Conservation (phyloP, 2,888 invertebrate species). For the Uloborus plumipes region DNA sequence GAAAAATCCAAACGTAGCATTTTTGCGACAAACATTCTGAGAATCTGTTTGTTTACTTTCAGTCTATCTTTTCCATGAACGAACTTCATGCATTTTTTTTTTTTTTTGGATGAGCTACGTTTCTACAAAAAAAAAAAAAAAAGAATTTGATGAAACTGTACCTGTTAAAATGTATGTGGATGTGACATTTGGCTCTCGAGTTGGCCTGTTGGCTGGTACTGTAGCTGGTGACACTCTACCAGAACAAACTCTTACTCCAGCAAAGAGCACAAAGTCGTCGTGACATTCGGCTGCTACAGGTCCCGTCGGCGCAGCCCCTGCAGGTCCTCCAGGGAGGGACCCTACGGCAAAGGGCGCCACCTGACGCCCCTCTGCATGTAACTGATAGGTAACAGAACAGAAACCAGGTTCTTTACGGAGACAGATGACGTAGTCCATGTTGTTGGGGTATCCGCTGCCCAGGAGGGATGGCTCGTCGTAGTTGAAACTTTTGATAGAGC, state of each 20-base stretch:
- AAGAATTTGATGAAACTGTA: slow-evolving; percentile 16
- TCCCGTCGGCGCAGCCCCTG: slow-evolving; percentile 23
- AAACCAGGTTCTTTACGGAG: slow-evolving; percentile 67
- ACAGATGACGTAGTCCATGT: slow-evolving; percentile 67
- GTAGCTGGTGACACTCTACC: slow-evolving; percentile 31
- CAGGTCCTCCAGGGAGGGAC: slow-evolving; percentile 50
- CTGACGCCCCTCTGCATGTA: slow-evolving; percentile 48
- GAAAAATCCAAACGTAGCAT: no score
- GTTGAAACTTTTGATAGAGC: slow-evolving; percentile 68
- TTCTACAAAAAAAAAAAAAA: not conserved
- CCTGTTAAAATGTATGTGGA: slow-evolving; percentile 53
- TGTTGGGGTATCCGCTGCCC: slow-evolving; percentile 66
- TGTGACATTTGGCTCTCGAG: slow-evolving; percentile 33
- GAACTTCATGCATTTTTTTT: no score
- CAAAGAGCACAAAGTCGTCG: slow-evolving; percentile 66
- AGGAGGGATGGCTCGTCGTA: slow-evolving; percentile 62
- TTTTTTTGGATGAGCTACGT: no score
- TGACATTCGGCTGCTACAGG: slow-evolving; percentile 64
- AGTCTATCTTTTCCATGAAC: no score
- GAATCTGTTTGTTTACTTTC: no score
- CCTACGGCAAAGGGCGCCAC: slow-evolving; percentile 66
- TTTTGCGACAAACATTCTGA: no score
- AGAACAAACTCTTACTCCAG: slow-evolving; percentile 66
- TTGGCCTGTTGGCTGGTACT: slow-evolving; percentile 26
- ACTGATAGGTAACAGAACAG: slow-evolving; percentile 67